Base-by-base conservation (phyloP, 1,140 invertebrate species). In the Brachionus rotundiformis region DNA sequence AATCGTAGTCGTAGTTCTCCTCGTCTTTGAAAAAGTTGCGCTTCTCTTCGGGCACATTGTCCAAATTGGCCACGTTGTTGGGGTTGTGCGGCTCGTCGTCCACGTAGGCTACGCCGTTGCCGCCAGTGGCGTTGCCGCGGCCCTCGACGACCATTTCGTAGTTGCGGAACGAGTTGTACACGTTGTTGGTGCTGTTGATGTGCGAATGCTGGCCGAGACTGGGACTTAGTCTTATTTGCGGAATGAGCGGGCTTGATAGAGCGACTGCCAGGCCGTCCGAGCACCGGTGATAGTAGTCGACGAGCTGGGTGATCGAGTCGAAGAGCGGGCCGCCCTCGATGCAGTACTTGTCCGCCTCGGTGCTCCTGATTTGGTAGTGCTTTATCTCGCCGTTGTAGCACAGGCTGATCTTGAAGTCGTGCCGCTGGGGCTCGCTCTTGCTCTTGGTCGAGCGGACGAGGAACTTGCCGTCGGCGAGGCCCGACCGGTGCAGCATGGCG, bases 271-370 rank as follows among this genome's bases (percentile, higher is more conserved):
- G 33, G 23, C 76, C 76, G 36, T 79, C 76, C 23, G 76, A 54
- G 54, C 76, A 79, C 10, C 76, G 76, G 36, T 79, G 76, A 29
- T 79, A 79, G 36, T 79, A 79, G 36, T 79, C 76, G 16, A 79
- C 76, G 8, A 79, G 47, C 13, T 79, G 76, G 0, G 76, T 79
- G n/a, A 79, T 79, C 7, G 76, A 79, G 10, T 88, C 85, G 85
- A 90, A 90, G 49, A 87, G 85, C n/a, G 88, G 88, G 19, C 89
- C 89, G 84, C 89, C 87, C 71, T 89, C 88, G 68, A 90, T 89
- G 10, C 86, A 86, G 73, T 86, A 84, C 61, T 86, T 82, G 71
- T 83, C 84, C 61, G 86, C 84, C 25, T 84, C 84, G 68, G 82
- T 80, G 86, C 85, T 82, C 88, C 86, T 71, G 90, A 88, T 68